Base-by-base conservation (phyloP, 2,113 vertebrate genomes). In the Chionodraco myersi region DNA sequence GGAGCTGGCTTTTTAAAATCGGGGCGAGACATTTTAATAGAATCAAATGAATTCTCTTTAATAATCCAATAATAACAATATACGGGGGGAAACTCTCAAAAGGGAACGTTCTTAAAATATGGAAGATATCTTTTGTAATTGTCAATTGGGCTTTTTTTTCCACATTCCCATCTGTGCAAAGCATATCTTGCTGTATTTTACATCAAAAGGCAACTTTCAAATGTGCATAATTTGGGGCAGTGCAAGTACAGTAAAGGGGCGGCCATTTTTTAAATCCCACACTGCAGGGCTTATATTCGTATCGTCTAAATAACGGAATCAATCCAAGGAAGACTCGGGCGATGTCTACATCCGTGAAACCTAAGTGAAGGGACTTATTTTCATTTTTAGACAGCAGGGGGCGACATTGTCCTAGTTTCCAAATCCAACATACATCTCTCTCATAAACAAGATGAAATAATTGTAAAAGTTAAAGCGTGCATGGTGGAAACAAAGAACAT, bases 181-280 rank as follows among this genome's bases (percentile, higher is more conserved):
- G 95, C 96, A 95, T 95, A 93, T 94, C 89, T 80, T 90, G 84
- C 93, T 70, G 51, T 84, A 75, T 61, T 85, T 88, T 86, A 83
- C 70, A 88, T 87, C 57, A 86, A 83, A 41, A 91, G 88, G 88
- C 90, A 92, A 90, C 80, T 71, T 69, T 84, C 74, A 88, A 68
- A 13, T n/a, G 18, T 72, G 85, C 89, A 84, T 94, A 88, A 89
- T 88, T 80, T 57, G 77, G 86, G 87, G 73, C 72, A 90, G 91
- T 91, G 90, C 89, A 89, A 85, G 66, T 89, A 84, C n/a, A 57
- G 76, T 60, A 63, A 71, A 47, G 77, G 87, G 71, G 56, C 85
- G 71, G 56, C 85, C 0, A 67, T 75, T 80, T 70, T 76, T 62
- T 65, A 75, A 86, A 75, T 89, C 80, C 82, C 53, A 59, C 68